Percentiles rank a stretch among this genome's conserved stretches.
These are phyloP conservation scores for Atractosteus spatula DNA, from an alignment of 2,113 vertebrate genomes.

Conservation along the genomic window DNA sequence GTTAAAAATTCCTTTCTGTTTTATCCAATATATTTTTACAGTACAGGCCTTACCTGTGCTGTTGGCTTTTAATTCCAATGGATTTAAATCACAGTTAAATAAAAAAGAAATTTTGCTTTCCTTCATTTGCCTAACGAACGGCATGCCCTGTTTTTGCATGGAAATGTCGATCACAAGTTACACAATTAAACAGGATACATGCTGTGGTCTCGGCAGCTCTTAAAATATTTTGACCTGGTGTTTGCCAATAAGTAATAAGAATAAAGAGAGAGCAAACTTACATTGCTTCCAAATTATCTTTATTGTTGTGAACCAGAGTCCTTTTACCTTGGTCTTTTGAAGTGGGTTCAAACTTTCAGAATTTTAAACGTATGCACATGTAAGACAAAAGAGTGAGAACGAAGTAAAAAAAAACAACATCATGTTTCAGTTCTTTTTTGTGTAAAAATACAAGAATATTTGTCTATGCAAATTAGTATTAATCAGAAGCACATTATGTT, in stretches of 20 bases:
- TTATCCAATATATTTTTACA: conserved; percentile 22
- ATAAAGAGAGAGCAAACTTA: conserved; percentile 15
- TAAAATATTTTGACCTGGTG: conserved; percentile 22
- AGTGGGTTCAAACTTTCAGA: conserved; percentile 35
- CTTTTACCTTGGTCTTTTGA: conserved; percentile 38
- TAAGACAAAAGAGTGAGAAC: conserved; percentile 14
- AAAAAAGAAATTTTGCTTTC: neutral
- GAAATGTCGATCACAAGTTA: conserved; percentile 23
- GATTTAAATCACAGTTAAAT: too few species aligned
- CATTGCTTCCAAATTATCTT: conserved; percentile 35
- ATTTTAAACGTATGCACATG: conserved; percentile 44
- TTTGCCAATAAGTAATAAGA: conserved; percentile 35
- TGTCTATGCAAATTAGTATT: conserved; percentile 15
- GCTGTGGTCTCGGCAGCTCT: conserved; percentile 14
- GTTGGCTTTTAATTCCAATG: too few species aligned
- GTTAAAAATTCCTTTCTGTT: neutral
- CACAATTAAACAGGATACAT: conserved; percentile 27
- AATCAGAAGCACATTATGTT: conserved; percentile 2
- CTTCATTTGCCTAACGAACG: conserved; percentile 17
- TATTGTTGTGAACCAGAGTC: conserved; percentile 36
- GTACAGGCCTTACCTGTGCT: neutral
- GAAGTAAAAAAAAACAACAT: conserved; percentile 4
- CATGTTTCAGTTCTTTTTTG: conserved; percentile 3
- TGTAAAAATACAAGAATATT: conserved; percentile 10
- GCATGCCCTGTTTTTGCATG: conserved; percentile 30